Base-by-base conservation (phyloP, 2,797 vertebrate genomes). In the Enteromius treurensis region DNA sequence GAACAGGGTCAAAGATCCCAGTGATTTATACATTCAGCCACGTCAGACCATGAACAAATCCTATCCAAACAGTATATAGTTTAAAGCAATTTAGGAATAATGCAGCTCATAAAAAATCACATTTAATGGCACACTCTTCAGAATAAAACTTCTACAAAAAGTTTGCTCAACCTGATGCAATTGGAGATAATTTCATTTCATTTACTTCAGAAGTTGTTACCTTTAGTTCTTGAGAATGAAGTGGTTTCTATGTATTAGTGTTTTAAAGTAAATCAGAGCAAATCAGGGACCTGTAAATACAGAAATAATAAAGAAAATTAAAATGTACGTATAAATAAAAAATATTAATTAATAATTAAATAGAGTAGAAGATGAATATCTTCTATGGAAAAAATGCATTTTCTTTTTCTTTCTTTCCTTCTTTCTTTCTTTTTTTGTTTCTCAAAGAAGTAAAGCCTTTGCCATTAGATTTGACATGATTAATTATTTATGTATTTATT, bases 1-100 rank as follows among this genome's bases (percentile, higher is more conserved):
- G 74, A 60, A 78, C 64, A 77, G 64, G 74, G 81, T 83, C 74
- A 83, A 77, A 83, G 74, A 83, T 77, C 81, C 19, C 14, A 26
- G 49, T 69, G 64, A 83, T 77, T 77, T 60, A 83, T 83, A 77
- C 40, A 83, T 83, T 83, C 81, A 69, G 23, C 23, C 14, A 69
- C 40, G 4, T 67, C 74, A 68, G 19, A 69, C 23, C 15, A 14
- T 53, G 60, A 76, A 21, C 40, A 42, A 49, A 49, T 32, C 29
- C 29, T 34, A 49, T 32, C 29, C 21, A 13, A 67, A 76, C 55
- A 76, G 67, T 29, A 62, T 23, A 75, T 4, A 40, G 80, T 75
- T 82, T 73, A 58, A 10, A 62, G 51, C 42, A 40, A 49, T 73
- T 82, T 80, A 69, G 42, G 47, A 37, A 58, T 42, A 58, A 77